Conservation (phyloP, 2,113 vertebrate genomes). For the Colinus virginianus region DNA sequence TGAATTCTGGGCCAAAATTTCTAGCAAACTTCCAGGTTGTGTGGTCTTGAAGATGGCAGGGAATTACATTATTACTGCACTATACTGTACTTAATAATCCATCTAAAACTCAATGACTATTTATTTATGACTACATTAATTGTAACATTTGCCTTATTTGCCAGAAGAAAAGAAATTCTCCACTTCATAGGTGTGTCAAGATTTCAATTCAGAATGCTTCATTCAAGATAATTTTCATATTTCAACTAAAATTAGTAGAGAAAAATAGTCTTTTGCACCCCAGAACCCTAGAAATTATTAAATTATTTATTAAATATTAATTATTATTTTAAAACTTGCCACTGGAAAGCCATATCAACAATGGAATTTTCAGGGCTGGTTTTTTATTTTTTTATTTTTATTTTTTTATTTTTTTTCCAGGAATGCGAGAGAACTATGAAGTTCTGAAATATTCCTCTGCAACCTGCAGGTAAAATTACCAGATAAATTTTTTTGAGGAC, state of each 20-base stretch:
- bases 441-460: neutral
- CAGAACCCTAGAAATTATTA: neutral
- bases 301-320: too few relatives aligned
- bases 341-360: neutral
- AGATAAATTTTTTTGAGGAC: neutral
- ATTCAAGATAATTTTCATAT: neutral
- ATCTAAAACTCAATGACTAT: neutral
- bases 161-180: neutral
- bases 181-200: neutral
- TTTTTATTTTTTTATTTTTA: neutral
- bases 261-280: neutral
- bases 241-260: neutral
- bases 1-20: slow-evolving; percentile 38
- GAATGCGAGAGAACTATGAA: neutral
- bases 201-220: neutral
- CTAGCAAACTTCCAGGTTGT: neutral
- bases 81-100: neutral
- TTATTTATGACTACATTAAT: neutral
- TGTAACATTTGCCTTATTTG: neutral
- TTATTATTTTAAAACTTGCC: neutral
- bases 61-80: neutral
- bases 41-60: neutral
- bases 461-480: neutral
- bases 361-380: neutral
- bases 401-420: neutral